Base-by-base conservation (phyloP, 2,797 vertebrate genomes). In the Paratrypauchen microcephalus region DNA sequence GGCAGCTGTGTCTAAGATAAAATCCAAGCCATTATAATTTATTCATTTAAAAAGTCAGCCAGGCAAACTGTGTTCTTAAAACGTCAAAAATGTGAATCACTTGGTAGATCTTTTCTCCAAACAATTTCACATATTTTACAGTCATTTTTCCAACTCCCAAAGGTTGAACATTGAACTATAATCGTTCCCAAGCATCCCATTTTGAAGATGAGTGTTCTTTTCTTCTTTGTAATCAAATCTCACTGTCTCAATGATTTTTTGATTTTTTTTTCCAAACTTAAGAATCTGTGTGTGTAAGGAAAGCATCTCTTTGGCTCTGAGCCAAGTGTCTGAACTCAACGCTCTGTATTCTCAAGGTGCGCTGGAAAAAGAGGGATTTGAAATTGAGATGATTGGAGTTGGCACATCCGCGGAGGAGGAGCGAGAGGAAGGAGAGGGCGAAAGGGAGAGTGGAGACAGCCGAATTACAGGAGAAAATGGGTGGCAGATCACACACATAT, bases 301-400 rank as follows among this genome's bases (percentile, higher is more conserved):
- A 81, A 81, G 73, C 75, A 71, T 78, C 70, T 77, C 79, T 75
- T 73, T 81, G 87, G 83, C 76, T 2, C 50, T 7, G 45, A 79
- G 79, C 81, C 83, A 82, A 83, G 86, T 86, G 89, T 88, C 87
- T 88, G 88, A 88, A 88, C 84, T 84, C 78, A 58, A 80, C 71
- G 45, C 80, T 88, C 74, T 11, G 84, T 88, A 86, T 86, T 90
- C 89, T 90, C 87, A 88, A 89, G 85, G 84, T 88, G 85, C 69
- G 41, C 74, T 82, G 80, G 71, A 71, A 88, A 85, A 85, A 74
- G 77, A 83, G 82, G 82, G 83, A 86, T 86, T 86, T 88, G 83
- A 83, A 89, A 87, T 81, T 85, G 85, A 89, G 88, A 89, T 87
- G 88, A 90, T 87, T 87, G 85, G 83, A 88, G 85, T 68, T 83